Conservation (phyloP, 1,140 invertebrate genomes). For the Euwallacea fornicatus region DNA sequence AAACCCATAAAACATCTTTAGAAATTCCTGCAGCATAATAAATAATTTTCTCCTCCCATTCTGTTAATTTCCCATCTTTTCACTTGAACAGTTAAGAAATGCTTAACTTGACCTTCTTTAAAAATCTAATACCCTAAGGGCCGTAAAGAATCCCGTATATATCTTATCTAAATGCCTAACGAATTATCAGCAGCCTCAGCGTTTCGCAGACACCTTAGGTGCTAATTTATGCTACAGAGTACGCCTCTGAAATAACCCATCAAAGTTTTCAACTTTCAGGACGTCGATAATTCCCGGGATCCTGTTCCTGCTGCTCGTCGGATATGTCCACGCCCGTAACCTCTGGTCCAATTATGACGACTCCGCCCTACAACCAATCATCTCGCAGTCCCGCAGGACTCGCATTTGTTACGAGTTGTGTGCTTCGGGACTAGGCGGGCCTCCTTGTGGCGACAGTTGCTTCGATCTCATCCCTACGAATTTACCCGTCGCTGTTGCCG, state of each 20-base stretch:
- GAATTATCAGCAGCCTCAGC: no score
- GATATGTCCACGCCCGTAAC: constrained; percentile 27
- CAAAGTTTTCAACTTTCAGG: constrained; percentile 36
- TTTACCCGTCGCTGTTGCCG: constrained; percentile 40
- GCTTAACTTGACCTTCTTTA: no score
- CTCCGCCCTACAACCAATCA: constrained; percentile 45
- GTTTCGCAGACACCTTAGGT: no score
- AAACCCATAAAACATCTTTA: no score
- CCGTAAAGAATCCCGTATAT: no score
- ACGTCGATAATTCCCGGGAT: constrained; percentile 45
- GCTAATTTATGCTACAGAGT: neutral
- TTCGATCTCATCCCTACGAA: constrained; percentile 46
- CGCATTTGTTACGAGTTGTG: constrained; percentile 53
- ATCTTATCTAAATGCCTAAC: no score
- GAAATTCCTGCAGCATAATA: no score
- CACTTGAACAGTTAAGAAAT: no score
- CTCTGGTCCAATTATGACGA: constrained; percentile 31
- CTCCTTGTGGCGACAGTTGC: constrained; percentile 52
- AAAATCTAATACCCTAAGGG: no score
- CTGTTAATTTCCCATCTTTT: no score
- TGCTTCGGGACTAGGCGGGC: constrained; percentile 52
- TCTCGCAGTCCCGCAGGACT: constrained; percentile 43
- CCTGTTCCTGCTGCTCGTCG: constrained; percentile 43
- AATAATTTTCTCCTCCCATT: no score
- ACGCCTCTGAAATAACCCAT: constrained; percentile 4